phyloP scores from a whole-genome alignment of 2,888 invertebrate genomes.

The Masnerella sp. region DNA sequence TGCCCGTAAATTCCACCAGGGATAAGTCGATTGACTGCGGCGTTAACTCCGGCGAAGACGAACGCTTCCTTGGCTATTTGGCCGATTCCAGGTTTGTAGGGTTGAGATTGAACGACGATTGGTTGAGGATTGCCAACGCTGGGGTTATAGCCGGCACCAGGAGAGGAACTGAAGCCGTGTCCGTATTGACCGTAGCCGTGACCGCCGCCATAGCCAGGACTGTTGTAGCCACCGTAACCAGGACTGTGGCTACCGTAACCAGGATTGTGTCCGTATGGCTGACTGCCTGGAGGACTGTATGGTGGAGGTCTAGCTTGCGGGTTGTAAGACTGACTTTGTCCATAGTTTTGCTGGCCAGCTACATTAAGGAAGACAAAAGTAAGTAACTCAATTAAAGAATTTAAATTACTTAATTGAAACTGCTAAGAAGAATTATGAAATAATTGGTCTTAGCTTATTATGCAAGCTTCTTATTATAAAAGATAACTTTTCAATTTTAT shows the following conservation, averaged over 20 bases:
- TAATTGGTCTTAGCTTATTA: too few relatives aligned
- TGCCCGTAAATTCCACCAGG: constrained; percentile 72
- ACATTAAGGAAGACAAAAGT: constrained; percentile 22
- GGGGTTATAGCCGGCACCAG: constrained; percentile 63
- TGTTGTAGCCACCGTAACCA: constrained; percentile 27
- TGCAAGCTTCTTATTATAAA: too few relatives aligned
- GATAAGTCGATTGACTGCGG: constrained; percentile 72
- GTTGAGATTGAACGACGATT: constrained; percentile 66
- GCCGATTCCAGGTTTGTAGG: constrained; percentile 72
- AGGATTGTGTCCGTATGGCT: constrained; percentile 16
- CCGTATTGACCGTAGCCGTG: constrained; percentile 59
- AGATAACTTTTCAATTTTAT: too few relatives aligned
- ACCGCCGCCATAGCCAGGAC: constrained; percentile 33
- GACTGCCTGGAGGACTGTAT: constrained; percentile 35
- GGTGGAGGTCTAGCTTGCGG: constrained; percentile 48
- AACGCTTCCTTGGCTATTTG: constrained; percentile 76
- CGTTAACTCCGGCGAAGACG: constrained; percentile 75
- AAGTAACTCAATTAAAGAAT: too few relatives aligned
- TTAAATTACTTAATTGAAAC: too few relatives aligned
- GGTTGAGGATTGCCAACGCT: constrained; percentile 68
- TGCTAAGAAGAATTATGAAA: too few relatives aligned
- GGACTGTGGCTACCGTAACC: constrained; percentile 15
- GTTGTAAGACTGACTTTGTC: constrained; percentile 46
- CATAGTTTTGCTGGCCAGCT: constrained; percentile 24
- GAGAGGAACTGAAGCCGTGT: constrained; percentile 49